Conservation (phyloP, 2,113 vertebrate genomes). For the Pteruthius melanotis region DNA sequence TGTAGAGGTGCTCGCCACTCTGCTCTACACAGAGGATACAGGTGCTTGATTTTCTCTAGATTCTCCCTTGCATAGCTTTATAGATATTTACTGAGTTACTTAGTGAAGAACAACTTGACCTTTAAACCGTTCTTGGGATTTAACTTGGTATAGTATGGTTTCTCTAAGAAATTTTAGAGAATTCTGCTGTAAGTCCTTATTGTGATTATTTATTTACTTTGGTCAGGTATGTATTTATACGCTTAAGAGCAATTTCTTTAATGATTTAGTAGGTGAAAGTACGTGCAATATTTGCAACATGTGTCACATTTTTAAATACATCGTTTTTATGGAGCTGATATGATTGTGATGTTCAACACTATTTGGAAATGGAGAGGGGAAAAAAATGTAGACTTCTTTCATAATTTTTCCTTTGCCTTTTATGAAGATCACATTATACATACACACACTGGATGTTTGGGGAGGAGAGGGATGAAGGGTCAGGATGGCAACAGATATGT, state of each 20-base stretch:
- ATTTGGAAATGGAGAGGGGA: not conserved
- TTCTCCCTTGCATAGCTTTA: not conserved
- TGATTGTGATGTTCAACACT: not conserved
- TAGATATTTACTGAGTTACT: not conserved
- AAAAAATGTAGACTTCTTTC: slow-evolving; percentile 3
- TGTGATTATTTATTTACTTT: not conserved
- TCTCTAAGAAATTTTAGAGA: not conserved
- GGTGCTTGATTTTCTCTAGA: not conserved
- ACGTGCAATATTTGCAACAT: slow-evolving; percentile 6
- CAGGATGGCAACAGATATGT: not conserved
- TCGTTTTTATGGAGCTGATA: not conserved
- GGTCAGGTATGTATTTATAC: not conserved
- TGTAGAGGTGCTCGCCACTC: not conserved
- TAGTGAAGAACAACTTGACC: not conserved
- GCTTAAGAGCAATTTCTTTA: slow-evolving; percentile 13
- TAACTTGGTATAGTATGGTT: slow-evolving; percentile 10
- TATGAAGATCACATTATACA: not conserved
- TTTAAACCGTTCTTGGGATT: slow-evolving; percentile 37
- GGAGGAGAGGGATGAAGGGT: not conserved
- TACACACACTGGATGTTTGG: not conserved
- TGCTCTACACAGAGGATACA: not conserved
- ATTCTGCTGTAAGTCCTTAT: not conserved
- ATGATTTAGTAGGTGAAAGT: not conserved
- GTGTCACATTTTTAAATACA: not conserved
- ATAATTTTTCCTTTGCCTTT: not conserved